Base-by-base conservation (phyloP, 1,140 invertebrate genomes). In the Drosophila persimilis region DNA sequence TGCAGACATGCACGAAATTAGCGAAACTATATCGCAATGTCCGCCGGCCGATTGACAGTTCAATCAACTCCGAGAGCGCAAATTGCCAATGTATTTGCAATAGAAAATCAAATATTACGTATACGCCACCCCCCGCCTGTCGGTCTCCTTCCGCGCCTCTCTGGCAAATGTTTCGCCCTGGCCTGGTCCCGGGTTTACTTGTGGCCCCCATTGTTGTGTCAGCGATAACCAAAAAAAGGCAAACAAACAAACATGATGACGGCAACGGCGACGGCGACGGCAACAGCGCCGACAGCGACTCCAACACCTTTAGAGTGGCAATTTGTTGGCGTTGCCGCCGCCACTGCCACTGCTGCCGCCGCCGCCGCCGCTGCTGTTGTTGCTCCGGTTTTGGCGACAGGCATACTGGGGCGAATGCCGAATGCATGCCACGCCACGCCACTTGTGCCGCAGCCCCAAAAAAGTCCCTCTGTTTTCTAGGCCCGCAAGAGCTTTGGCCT, bases 231-330 rank as follows among this genome's bases (percentile, higher is more conserved):
- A 63, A 80, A 80, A 83, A 83, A 77, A 69, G 45, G 54, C 64
- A 79, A 73, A 61, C 78, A 67, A 80, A 77, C 67, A 80, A 55
- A 39, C 50, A 73, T 50, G 62, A 53, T 54, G 29, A 50, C 35
- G 48, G 24, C 24, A 26, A 26, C 24, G 24, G 44, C 67, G 54
- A 58, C 52, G 11, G 17, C 47, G 46, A 58, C 52, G 24, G 45
- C 60, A 59, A 78, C 76, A 60, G 45, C 81, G 63, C 64, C 80
- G 72, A 85, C 80, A 73, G 75, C 81, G 73, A 67, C 77, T 58
- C 63, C 73, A 83, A 88, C 83, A 88, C 83, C 83, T 88, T 88
- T 88, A 75, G 83, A 88, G 83, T 88, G 83, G 78, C 83, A 88
- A 88, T 88, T 88, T 88, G 83, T 88, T 88, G 83, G 39, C 63